Base-by-base conservation (phyloP, 2,113 vertebrate genomes). In the Tretioscincus oriximinensis region DNA sequence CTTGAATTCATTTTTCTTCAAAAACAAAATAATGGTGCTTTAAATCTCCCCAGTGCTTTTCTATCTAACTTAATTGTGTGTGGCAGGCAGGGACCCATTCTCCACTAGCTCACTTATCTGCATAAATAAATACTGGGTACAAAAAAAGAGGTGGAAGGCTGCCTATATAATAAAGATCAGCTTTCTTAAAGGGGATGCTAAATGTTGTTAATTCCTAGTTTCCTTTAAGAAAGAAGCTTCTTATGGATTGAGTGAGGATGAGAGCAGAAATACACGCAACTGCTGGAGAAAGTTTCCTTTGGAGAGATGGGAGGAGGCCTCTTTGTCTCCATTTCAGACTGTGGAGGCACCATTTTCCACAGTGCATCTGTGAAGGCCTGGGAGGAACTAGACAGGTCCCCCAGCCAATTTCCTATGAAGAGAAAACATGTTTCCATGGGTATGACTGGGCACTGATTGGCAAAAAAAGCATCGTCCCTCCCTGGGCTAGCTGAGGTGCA, bases 11-110 rank as follows among this genome's bases (percentile, higher is more conserved):
- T 65, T 0, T 41, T 58, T 41, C 6, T 22, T 28, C 41, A 86
- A 82, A 66, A 31, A 86, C 60, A 84, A 88, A 81, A 69, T 41
- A 76, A 88, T 71, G 41, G 54, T 28, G 69, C 61, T 84, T 79
- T 76, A 60, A 71, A 49, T 5, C 1, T 73, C 64, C 77, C 68
- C 12, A 20, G 49, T 58, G 1, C 8, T 9, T 22, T n/a, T 18
- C 21, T 1, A 18, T n/a, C 54, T 35, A 41, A 21, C 64, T 66
- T 45, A 70, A 79, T 70, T 28, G 77, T 28, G 70, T 86, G 75
- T 79, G 47, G 47, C 3, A 73, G 35, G 51, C 51, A 51, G 10
- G 24, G 82, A 35, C 4, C 49, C 65, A 0, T 65, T 8, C 71
- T 75, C 21, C 35, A 1, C 1, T 0, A 74, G 31, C 1, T 61